phyloP scores from a whole-genome alignment of 2,888 invertebrate genomes.

The Flexamia atlantica region DNA sequence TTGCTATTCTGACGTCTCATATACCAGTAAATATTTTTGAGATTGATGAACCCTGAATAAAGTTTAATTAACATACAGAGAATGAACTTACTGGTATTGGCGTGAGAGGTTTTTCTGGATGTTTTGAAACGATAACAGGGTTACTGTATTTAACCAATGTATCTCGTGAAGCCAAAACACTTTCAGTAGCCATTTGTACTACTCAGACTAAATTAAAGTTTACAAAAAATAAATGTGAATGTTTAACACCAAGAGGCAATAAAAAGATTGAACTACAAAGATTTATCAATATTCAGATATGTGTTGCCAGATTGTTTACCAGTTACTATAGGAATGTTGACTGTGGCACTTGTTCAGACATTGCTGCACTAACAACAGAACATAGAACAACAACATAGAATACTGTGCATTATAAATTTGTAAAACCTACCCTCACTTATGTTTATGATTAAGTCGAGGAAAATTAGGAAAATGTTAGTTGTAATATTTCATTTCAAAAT shows the following conservation, averaged over 20 bases:
- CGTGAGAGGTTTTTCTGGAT: constrained; percentile 79
- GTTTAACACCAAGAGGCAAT: neutral
- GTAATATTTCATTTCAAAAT: no score
- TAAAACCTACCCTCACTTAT: no score
- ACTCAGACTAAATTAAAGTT: neutral
- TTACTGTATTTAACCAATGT: constrained; percentile 96
- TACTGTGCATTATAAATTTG: no score
- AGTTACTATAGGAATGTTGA: constrained; percentile 25
- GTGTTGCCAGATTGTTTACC: neutral
- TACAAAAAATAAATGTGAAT: neutral
- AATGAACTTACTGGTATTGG: neutral
- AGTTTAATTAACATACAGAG: neutral
- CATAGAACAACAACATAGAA: no score
- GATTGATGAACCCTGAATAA: no score
- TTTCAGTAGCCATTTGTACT: constrained; percentile 74
- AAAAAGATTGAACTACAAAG: neutral
- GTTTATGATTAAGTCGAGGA: no score
- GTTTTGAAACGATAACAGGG: constrained; percentile 90
- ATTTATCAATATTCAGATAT: neutral
- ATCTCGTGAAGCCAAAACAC: constrained; percentile 85
- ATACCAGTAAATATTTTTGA: no score
- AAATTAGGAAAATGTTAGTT: no score
- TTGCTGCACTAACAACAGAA: no score
- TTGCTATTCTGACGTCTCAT: no score
- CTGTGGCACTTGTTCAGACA: neutral